Evolutionary conservation across 2,797 vertebrate species (phyloP).

Genomic region (Parotocinclus haroldoi): DNA sequence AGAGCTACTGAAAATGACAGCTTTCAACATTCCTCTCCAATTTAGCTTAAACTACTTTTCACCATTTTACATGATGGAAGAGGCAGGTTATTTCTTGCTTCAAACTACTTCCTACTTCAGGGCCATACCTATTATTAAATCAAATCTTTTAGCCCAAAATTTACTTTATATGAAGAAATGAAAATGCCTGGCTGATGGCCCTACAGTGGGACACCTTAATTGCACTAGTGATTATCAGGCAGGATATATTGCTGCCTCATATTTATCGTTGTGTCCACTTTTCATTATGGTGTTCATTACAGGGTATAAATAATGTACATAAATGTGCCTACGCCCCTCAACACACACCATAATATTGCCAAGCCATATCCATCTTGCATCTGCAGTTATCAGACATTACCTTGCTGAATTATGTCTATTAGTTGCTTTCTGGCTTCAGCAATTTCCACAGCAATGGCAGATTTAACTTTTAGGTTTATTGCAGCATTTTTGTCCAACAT

Average conservation of each 20-base stretch:
- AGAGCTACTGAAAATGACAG: slow-evolving; percentile 32
- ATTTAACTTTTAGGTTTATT: slow-evolving; percentile 77
- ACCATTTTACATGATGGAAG: slow-evolving; percentile 23
- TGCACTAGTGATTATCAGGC: slow-evolving; percentile 73
- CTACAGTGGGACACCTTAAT: slow-evolving; percentile 72
- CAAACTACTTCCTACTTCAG: slow-evolving; percentile 5
- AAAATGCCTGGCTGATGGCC: slow-evolving; percentile 53
- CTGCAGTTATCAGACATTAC: slow-evolving; percentile 70
- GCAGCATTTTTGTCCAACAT: slow-evolving; percentile 79
- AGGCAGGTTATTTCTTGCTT: slow-evolving; percentile 27
- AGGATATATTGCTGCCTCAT: slow-evolving; percentile 62
- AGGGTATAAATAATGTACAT: slow-evolving; percentile 75
- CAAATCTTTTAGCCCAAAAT: slow-evolving; percentile 61
- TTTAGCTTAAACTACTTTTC: slow-evolving; percentile 25
- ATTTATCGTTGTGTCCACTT: slow-evolving; percentile 82
- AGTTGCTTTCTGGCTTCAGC: slow-evolving; percentile 61
- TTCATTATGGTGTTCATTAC: slow-evolving; percentile 82
- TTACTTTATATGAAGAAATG: slow-evolving; percentile 52
- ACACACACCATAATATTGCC: slow-evolving; percentile 69
- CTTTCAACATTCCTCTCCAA: slow-evolving; percentile 30
- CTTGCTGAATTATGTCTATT: slow-evolving; percentile 75
- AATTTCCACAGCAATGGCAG: slow-evolving; percentile 64
- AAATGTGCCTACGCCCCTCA: slow-evolving; percentile 67
- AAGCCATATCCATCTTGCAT: slow-evolving; percentile 72
- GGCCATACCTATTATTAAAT: slow-evolving; percentile 33